A percentile compares a stretch with the other conserved stretches of the same genome.
phyloP scores from a whole-genome alignment of 1,140 invertebrate species.

The Heliconius hewitsoni region DNA sequence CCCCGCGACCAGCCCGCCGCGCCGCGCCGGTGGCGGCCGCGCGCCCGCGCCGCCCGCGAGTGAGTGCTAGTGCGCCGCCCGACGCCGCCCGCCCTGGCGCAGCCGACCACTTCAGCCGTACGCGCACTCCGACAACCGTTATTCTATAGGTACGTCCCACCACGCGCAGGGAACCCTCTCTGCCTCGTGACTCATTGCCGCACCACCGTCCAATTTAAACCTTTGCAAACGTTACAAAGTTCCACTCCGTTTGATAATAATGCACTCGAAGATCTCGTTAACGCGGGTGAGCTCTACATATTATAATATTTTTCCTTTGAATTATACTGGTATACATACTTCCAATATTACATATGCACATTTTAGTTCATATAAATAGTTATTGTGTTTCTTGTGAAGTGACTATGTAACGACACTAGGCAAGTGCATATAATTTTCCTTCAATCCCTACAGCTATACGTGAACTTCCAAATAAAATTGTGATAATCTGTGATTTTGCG shows the following conservation, averaged over 20 bases:
- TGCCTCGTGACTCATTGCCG: constrained; percentile 55
- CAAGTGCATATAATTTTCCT: constrained; percentile 14
- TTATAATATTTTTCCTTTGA: not conserved
- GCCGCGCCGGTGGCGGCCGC: constrained; percentile 68
- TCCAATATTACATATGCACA: not conserved
- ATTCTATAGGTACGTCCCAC: constrained; percentile 66
- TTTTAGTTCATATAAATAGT: not conserved
- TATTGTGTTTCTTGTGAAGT: constrained; percentile 15
- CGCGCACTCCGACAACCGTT: constrained; percentile 60
- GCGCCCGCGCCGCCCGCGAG: constrained; percentile 63
- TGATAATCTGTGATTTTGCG: not conserved
- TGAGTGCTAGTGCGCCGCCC: constrained; percentile 74
- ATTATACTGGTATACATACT: not conserved
- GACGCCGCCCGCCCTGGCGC: constrained; percentile 58
- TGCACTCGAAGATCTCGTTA: constrained; percentile 15
- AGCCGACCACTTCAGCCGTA: constrained; percentile 63
- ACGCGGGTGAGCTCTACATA: constrained; percentile 5
- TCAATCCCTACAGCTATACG: not conserved
- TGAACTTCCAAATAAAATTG: not conserved
- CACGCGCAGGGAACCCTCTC: constrained; percentile 52
- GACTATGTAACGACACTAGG: constrained; percentile 15
- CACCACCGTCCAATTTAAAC: constrained; percentile 16
- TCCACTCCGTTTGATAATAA: constrained; percentile 20
- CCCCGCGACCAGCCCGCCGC: constrained; percentile 62
- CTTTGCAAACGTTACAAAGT: constrained; percentile 18